phyloP scores from a whole-genome alignment of 2,888 invertebrate species.

The Sesia bembeciformis region DNA sequence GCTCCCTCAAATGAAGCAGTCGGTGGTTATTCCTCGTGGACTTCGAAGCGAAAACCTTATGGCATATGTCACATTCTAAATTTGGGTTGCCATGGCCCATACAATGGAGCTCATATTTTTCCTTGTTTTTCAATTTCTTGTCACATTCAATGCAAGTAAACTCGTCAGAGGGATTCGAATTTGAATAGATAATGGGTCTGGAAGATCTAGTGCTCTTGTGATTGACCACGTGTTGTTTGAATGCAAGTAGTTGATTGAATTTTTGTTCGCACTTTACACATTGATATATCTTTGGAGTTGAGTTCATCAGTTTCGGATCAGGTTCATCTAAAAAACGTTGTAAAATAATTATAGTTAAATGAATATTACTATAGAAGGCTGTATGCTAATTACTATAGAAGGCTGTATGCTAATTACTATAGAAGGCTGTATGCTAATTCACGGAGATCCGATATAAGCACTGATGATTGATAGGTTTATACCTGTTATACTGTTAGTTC shows the following conservation, averaged over 20 bases:
- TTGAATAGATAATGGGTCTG: conserved; percentile 2
- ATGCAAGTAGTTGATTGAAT: conserved; percentile 42
- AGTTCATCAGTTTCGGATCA: conserved; percentile 2
- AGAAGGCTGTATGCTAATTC: no score
- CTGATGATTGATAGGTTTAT: no score
- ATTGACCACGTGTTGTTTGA: conserved; percentile 45
- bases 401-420: no score
- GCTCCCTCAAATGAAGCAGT: conserved; percentile 48
- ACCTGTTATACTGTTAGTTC: no score
- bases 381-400: no score
- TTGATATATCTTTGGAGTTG: conserved; percentile 46
- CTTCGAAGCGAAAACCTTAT: conserved; percentile 62
- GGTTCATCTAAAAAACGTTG: no score
- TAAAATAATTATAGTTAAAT: no score
- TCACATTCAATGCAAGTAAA: conserved; percentile 50
- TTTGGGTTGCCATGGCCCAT: conserved; percentile 61
- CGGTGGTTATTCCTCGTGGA: conserved; percentile 51
- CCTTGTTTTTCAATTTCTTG: conserved; percentile 41
- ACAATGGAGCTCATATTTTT: conserved; percentile 51
- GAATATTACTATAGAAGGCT: no score
- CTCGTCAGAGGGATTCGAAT: conserved; percentile 14
- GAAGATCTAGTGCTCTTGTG: conserved; percentile 19
- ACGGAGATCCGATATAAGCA: no score
- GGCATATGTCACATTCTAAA: conserved; percentile 53
- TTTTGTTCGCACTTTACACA: conserved; percentile 60